phyloP scores from a whole-genome alignment of 2,113 vertebrate genomes.

The Hemichromis elongatus region DNA sequence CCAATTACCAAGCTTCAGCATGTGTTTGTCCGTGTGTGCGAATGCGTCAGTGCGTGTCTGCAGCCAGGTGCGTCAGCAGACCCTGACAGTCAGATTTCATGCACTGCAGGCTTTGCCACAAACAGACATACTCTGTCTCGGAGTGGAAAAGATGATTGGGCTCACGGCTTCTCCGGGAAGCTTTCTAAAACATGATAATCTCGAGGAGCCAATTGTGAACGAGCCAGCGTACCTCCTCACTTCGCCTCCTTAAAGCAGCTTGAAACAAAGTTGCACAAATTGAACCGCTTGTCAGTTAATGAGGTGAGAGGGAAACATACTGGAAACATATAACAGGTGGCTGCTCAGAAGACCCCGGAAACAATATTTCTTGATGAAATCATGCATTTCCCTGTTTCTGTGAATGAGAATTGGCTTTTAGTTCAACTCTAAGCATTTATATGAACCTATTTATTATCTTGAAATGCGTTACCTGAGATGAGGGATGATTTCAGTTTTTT shows the following conservation, averaged over 20 bases:
- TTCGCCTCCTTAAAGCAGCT: neutral
- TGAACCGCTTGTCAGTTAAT: neutral
- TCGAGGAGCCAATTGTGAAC: slow-evolving; percentile 20
- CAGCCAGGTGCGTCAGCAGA: slow-evolving; percentile 54
- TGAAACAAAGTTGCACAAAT: neutral
- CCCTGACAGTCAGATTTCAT: slow-evolving; percentile 70
- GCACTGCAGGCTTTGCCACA: slow-evolving; percentile 46
- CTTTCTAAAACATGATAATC: slow-evolving; percentile 19
- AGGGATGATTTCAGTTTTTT: neutral
- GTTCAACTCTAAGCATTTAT: neutral
- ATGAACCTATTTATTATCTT: neutral
- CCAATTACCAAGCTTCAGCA: slow-evolving; percentile 54
- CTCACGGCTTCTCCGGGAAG: slow-evolving; percentile 15
- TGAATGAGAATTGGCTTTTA: neutral
- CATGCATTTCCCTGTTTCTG: neutral
- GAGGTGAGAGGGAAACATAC: neutral
- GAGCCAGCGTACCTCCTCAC: slow-evolving; percentile 7
- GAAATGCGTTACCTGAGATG: neutral
- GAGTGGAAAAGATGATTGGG: slow-evolving; percentile 44
- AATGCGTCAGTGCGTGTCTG: neutral
- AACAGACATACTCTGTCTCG: slow-evolving; percentile 44
- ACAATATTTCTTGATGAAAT: neutral
- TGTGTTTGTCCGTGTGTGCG: slow-evolving; percentile 6
- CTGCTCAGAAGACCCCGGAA: neutral
- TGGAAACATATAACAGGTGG: neutral